Conservation (phyloP, 2,888 invertebrate genomes). For the Cancer borealis region DNA sequence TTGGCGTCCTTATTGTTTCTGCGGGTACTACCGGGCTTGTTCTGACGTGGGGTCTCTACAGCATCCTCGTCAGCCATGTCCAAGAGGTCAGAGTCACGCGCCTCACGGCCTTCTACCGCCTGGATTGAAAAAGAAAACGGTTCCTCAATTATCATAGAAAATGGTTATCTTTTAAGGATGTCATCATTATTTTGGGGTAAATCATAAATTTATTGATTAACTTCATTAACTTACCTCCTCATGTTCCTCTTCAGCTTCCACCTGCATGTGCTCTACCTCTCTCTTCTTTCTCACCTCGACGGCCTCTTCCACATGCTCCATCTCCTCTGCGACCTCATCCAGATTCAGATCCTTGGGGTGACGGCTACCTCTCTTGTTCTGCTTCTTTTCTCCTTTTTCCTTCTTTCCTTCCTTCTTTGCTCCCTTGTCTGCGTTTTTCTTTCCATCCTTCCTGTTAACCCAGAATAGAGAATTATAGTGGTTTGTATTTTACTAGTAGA, state of each 20-base stretch:
- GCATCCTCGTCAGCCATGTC: neutral
- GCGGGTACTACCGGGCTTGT: neutral
- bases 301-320: neutral
- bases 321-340: slow-evolving; percentile 7
- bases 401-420: neutral
- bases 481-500: neutral
- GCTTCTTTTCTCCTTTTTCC: neutral
- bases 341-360: slow-evolving; percentile 59
- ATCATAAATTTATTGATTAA: neutral
- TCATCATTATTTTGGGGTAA: neutral
- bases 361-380: neutral
- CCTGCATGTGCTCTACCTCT: slow-evolving; percentile 41
- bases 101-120: neutral
- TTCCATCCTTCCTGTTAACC: neutral
- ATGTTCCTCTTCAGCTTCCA: slow-evolving; percentile 38
- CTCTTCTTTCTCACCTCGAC: slow-evolving; percentile 48
- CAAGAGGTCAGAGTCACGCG: neutral
- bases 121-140: slow-evolving; percentile 1
- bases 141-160: neutral
- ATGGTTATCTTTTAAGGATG: neutral
- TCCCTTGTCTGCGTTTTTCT: neutral
- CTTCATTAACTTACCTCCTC: neutral
- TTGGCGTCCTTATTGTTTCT: neutral
- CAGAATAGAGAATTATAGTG: neutral
- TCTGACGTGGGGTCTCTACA: neutral